Conservation (phyloP, 2,113 vertebrate genomes). For the Myotis brandtii region DNA sequence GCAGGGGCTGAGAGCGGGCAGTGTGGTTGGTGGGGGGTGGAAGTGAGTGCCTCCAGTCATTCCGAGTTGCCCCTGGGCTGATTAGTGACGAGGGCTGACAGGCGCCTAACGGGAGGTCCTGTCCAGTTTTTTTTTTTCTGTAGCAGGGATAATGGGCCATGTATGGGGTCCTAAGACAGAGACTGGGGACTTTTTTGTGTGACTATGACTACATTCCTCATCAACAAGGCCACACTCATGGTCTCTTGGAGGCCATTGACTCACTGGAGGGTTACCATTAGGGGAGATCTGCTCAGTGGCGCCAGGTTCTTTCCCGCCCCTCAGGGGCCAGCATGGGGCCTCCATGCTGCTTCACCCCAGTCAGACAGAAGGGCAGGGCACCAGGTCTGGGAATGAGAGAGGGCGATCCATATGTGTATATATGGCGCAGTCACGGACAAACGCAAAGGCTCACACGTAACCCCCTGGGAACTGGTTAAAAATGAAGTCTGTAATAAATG, state of each 20-base stretch:
- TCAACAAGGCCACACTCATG: slow-evolving; percentile 62
- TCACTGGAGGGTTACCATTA: slow-evolving; percentile 60
- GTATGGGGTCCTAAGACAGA: slow-evolving; percentile 57
- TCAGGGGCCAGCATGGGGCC: slow-evolving; percentile 52
- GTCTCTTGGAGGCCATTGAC: slow-evolving; percentile 75
- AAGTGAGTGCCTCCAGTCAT: slow-evolving; percentile 72
- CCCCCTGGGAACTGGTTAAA: slow-evolving; percentile 62
- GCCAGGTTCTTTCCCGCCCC: slow-evolving; percentile 41
- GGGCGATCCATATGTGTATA: slow-evolving; percentile 60
- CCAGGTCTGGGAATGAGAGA: slow-evolving; percentile 49
- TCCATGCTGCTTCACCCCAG: slow-evolving; percentile 33
- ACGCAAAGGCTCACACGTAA: slow-evolving; percentile 68
- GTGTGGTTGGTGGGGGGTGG: slow-evolving; percentile 55
- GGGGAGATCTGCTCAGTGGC: slow-evolving; percentile 47
- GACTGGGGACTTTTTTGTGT: slow-evolving; percentile 60
- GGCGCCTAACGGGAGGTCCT: slow-evolving; percentile 79
- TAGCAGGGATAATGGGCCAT: slow-evolving; percentile 79
- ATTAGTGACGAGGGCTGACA: slow-evolving; percentile 83
- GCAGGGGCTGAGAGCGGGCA: slow-evolving; percentile 34
- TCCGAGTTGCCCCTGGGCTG: slow-evolving; percentile 80
- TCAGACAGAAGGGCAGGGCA: slow-evolving; percentile 61
- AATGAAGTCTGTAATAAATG: slow-evolving; percentile 24
- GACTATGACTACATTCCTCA: slow-evolving; percentile 60
- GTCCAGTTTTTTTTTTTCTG: slow-evolving; percentile 72
- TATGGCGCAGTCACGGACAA: slow-evolving; percentile 58